phyloP scores from a whole-genome alignment of 2,113 vertebrate genomes.

The Oncorhynchus mykiss region DNA sequence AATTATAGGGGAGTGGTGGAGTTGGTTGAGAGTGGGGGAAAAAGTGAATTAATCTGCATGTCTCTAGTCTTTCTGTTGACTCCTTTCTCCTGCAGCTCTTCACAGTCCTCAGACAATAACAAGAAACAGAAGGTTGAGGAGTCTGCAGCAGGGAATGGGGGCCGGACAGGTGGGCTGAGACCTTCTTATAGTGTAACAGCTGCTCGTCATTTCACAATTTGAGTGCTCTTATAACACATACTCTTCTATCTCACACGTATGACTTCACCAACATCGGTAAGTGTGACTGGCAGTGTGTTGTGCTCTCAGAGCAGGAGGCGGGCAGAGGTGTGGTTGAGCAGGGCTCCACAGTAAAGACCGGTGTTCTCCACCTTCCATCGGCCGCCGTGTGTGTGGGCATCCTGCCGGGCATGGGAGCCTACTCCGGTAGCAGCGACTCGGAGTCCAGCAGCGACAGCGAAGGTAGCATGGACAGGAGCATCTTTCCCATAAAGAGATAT shows the following conservation, averaged over 20 bases:
- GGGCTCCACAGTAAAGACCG: conserved; percentile 17
- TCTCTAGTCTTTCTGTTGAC: not conserved
- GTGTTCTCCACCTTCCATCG: conserved; percentile 85
- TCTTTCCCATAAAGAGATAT: conserved; percentile 59
- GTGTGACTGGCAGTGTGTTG: conserved; percentile 6
- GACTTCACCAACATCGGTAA: not conserved
- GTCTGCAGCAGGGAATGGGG: conserved; percentile 54
- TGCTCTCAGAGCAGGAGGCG: conserved; percentile 62
- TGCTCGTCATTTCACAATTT: too few species aligned
- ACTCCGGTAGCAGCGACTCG: conserved; percentile 95
- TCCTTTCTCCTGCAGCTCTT: conserved; percentile 65
- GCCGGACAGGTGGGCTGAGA: conserved; percentile 56
- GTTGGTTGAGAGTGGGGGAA: too few species aligned
- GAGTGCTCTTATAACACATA: not conserved
- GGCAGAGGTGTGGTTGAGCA: conserved; percentile 35
- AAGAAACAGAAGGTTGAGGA: conserved; percentile 89
- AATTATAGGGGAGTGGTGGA: too few species aligned
- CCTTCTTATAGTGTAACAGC: not conserved
- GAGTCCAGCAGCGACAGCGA: conserved; percentile 98
- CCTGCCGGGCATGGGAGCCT: conserved; percentile 89
- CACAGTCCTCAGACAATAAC: conserved; percentile 84
- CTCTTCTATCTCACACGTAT: not conserved
- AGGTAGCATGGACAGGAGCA: conserved; percentile 88
- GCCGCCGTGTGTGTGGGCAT: conserved; percentile 94
- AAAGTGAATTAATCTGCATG: too few species aligned